Base-by-base conservation (phyloP, 23 tunicate species). In the Halocynthia aurantium region DNA sequence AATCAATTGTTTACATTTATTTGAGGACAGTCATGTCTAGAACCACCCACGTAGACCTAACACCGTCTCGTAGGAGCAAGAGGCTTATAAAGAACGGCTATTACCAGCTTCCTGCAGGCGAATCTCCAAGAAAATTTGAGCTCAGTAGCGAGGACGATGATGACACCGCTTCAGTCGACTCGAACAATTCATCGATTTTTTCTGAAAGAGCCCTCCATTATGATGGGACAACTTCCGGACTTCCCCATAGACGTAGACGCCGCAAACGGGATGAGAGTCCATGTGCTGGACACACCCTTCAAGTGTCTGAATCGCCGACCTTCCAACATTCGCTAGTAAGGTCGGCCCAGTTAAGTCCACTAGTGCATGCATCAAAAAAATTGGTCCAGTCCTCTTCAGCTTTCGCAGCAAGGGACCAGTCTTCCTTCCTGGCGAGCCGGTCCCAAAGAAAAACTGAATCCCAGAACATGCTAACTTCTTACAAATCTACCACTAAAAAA, bases 51-150 rank as follows among this genome's bases (percentile, higher is more conserved):
- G n/a, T 74, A 21, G 62, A 74, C 22, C 56, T 74, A 64, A 74
- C 85, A 0, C 88, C 88, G 10, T 73, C 71, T 20, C 81, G 96
- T 13, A 64, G 88, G 55, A 89, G 96, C 57, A 80, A 71, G 74
- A 78, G 96, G n/a, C 73, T 89, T 44, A 67, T 84, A 20, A 50
- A 68, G 55, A 89, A 82, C 76, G 96, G 96, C 61, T 89, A 89
- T 70, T 89, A 89, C 69, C 53, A 49, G 57, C 69, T 71, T 0
- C 77, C 80, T 50, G 40, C 63, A 7, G 71, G 71, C 53, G 86
- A 82, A 9, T 12, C 9, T 51, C 17, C 55, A 7, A 40, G 22
- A 20, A 10, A 21, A 8, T 22, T 44, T 17, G 72, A 76, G 8
- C 44, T 31, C 11, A 69, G 44, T 21, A 69, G 70, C 31, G 68